A percentile compares a stretch with the other conserved stretches of the same genome.
phyloP scores from a whole-genome alignment of 2,113 vertebrate genomes.

The Notiomystis cincta region DNA sequence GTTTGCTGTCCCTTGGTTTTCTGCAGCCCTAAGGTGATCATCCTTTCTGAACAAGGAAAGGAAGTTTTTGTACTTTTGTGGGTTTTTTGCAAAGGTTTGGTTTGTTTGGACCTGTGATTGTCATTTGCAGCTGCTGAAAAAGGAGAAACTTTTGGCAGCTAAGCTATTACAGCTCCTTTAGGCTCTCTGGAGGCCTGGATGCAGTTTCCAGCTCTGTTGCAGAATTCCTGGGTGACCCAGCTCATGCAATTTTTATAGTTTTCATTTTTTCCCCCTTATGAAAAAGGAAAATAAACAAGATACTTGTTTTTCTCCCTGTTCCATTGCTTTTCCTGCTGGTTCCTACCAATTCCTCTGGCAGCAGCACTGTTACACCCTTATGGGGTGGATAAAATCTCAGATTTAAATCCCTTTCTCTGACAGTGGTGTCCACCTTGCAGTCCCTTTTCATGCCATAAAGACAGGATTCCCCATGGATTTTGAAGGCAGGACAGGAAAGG shows the following conservation, averaged over 20 bases:
- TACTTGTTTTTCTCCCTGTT: neutral
- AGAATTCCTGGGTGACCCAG: neutral
- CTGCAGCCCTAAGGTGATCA: neutral
- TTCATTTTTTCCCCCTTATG: neutral
- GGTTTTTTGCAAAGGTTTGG: neutral
- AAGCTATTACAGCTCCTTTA: neutral
- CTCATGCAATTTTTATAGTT: constrained; percentile 1
- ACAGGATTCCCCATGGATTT: neutral
- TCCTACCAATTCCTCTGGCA: neutral
- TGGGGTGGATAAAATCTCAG: neutral
- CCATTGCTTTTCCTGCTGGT: neutral
- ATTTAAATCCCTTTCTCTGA: neutral
- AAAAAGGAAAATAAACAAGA: neutral
- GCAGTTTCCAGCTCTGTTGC: neutral
- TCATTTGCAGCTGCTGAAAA: neutral
- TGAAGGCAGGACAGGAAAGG: neutral
- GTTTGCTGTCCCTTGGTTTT: neutral
- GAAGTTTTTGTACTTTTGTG: neutral
- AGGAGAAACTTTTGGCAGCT: neutral
- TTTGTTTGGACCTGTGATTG: neutral
- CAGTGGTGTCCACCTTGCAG: neutral
- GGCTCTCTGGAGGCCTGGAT: constrained; percentile 1
- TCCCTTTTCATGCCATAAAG: neutral
- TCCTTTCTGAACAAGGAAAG: neutral
- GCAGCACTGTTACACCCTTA: fast-evolving